Conservation (phyloP, 1,140 invertebrate genomes). For the Psix sp. region DNA sequence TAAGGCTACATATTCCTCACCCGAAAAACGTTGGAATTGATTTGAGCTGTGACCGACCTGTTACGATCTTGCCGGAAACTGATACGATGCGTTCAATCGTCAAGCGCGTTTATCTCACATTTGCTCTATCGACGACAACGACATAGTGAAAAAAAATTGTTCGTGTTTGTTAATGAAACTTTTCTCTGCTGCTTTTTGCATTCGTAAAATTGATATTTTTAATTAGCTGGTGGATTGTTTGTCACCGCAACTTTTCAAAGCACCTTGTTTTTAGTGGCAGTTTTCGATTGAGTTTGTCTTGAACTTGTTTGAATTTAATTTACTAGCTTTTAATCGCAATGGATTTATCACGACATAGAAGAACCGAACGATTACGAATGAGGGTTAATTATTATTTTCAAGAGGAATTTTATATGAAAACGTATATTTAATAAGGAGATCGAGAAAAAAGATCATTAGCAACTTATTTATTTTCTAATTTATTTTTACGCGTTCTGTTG, state of each 20-base stretch:
- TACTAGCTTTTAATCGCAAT: too few species aligned
- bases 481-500: too few species aligned
- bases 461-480: too few species aligned
- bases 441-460: too few species aligned
- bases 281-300: too few species aligned
- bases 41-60: constrained; percentile 38
- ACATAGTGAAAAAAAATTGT: constrained; percentile 11
- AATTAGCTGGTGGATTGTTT: constrained; percentile 15
- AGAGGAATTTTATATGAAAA: too few species aligned
- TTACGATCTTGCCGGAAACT: constrained; percentile 14
- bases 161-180: constrained; percentile 20
- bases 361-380: too few species aligned
- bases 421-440: too few species aligned
- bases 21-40: constrained; percentile 42
- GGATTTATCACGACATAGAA: too few species aligned
- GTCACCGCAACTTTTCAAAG: not conserved
- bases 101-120: constrained; percentile 18
- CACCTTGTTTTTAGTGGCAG: too few species aligned
- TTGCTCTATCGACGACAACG: constrained; percentile 1
- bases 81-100: constrained; percentile 12
- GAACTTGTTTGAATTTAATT: too few species aligned
- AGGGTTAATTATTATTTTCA: too few species aligned
- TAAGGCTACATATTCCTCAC: constrained; percentile 10
- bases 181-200: not conserved
- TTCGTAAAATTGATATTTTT: constrained; percentile 21